Evolutionary conservation across 2,113 vertebrate genomes (phyloP), one percentile per base, ranked within the genome.

Genomic region (Girardinichthys multiradiatus): DNA sequence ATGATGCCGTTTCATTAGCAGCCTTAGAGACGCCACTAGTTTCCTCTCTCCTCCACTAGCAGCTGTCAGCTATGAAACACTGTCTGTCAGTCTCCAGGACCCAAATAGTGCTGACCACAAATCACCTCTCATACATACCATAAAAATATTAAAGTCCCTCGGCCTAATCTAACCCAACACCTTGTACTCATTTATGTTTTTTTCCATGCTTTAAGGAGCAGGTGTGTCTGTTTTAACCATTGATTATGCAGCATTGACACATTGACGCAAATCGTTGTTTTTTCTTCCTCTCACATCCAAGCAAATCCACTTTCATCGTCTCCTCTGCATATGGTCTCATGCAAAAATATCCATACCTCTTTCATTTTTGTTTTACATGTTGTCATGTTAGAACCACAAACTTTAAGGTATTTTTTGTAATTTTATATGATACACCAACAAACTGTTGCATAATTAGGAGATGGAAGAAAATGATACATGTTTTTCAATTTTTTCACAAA

Each of bases 61-160:
- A 91, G 86, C 88, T 91, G 90, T 86, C 48, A 30, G 74, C 72
- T 76, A 64, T 78, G 81, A 88, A 87, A 80, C 45, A 27, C 48
- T 77, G 79, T 70, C 75, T 58, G 79, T 86, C 85, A 79, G 19
- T 81, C 78, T 76, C 59, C 27, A 58, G 54, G 79, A 68, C 70
- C 86, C 37, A 85, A 86, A 88, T 87, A 87, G 79, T 62, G 19
- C 59, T 64, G 81, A 80, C 68, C 54, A 67, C 29, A 61, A 45
- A 75, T 71, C 17, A 45, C 8, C 68, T 70, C 27, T 29, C 67
- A 64, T 31, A 68, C n/a, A 13, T 65, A 67, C 33, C 37, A 65
- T 60, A 74, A 70, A n/a, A 77, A 66, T 39, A 59, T 26, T 8
- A 24, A 63, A 57, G 5, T 60, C 15, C 27, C 35, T 14, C 51